A percentile compares a stretch with the other conserved stretches of the same genome.
Conservation (phyloP, 1,140 invertebrate species). For the Bombus confusus region DNA sequence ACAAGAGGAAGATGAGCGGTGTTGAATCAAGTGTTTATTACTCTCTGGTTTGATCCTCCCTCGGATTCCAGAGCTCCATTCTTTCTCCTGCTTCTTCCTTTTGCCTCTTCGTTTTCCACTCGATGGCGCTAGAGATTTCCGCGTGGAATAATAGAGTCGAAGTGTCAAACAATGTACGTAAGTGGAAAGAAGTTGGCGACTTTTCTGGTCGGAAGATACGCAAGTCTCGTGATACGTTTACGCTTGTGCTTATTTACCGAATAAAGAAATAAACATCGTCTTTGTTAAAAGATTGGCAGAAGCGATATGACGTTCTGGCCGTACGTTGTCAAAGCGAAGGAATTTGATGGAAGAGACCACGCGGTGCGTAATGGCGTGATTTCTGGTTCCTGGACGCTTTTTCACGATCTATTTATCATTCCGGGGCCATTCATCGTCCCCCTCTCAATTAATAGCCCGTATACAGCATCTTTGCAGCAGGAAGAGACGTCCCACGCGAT, state of each 20-base stretch:
- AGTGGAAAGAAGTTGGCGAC: no score
- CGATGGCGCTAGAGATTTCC: not conserved
- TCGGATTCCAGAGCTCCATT: not conserved
- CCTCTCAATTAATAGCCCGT: conserved; percentile 28
- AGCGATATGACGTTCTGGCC: not conserved
- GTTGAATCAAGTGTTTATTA: conserved; percentile 58
- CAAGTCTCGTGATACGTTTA: no score
- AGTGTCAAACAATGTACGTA: no score
- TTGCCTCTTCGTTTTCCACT: not conserved
- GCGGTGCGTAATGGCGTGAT: not conserved
- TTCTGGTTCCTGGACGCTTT: conserved; percentile 19
- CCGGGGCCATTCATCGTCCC: not conserved
- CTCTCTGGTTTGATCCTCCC: conserved; percentile 23
- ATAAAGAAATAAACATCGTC: no score
- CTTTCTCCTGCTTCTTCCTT: not conserved
- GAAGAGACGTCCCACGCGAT: conserved; percentile 48
- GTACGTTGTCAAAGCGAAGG: not conserved
- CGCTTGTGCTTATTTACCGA: no score
- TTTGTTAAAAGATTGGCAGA: not conserved
- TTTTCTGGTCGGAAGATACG: no score
- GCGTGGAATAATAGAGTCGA: not conserved
- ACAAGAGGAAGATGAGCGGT: conserved; percentile 52
- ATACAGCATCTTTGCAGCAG: not conserved
- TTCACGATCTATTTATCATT: conserved; percentile 35
- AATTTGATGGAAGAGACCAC: not conserved